Conservation (phyloP, 2,797 vertebrate genomes). For the Scleropages formosus region DNA sequence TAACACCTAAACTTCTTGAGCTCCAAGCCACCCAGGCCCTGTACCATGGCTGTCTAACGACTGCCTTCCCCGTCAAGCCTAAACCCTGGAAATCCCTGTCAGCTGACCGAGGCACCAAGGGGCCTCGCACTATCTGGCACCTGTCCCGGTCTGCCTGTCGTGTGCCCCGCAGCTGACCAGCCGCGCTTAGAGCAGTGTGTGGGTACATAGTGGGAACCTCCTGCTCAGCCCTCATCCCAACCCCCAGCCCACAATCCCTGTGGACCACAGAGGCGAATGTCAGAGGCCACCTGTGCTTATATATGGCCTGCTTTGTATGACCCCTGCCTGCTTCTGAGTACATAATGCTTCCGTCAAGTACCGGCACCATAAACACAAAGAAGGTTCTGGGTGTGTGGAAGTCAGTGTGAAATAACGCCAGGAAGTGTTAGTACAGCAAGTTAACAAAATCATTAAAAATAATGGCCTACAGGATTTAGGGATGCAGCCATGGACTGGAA, state of each 20-base stretch:
- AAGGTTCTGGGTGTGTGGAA: conserved; percentile 12
- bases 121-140: not conserved
- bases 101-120: not conserved
- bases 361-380: not conserved
- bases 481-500: too few species aligned
- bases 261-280: not conserved
- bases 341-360: not conserved
- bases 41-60: not conserved
- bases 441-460: too few species aligned
- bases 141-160: not conserved
- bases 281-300: not conserved
- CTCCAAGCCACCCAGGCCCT: not conserved
- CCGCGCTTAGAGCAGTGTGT: not conserved
- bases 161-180: not conserved
- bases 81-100: conserved; percentile 17
- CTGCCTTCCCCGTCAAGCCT: conserved; percentile 2
- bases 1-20: not conserved
- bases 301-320: too few species aligned
- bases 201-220: not conserved
- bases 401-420: conserved; percentile 2
- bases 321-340: too few species aligned
- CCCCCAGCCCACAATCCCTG: too few species aligned
- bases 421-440: not conserved
- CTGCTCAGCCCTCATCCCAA: not conserved
- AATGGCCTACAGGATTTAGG: too few species aligned